Evolutionary conservation across 2,113 vertebrate genomes (phyloP), one percentile per base, ranked within the genome.

Genomic region (Sapayoa aenigma): DNA sequence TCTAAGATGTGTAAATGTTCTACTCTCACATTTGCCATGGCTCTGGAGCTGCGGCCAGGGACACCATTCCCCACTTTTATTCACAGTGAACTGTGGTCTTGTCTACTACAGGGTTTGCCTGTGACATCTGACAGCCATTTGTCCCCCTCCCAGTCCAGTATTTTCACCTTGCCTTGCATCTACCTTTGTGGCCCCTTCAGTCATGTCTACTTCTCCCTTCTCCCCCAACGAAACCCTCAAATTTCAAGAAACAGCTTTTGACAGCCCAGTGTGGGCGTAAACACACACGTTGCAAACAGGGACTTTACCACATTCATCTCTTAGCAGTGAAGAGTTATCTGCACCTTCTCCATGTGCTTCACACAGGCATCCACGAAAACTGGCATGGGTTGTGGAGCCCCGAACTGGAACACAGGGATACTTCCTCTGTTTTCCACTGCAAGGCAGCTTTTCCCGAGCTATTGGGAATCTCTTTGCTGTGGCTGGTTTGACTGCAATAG

Each of bases 301-400:
- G 41, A 9, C 11, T 39, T 79, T 9, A 10, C 9, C 65, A 11
- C 4, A 5, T 39, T 47, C 10, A 27, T 16, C 21, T 52, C 37
- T 25, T 25, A 21, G 60, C 55, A 46, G 41, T 4, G 9, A 50
- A 12, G 41, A 59, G 28, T 17, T 6, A 23, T 7, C 11, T 4
- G 31, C 27, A 8, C 9, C 20, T 20, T 19, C 63, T 35, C 14
- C 0, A 5, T 9, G 53, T 2, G 37, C 52, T 56, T 62, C 55
- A 6, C 44, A 11, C 14, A 1, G 49, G 18, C n/a, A n/a, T 7
- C 25, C 25, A 1, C 4, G 14, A 39, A 31, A 21, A 12, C 19
- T 5, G 10, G 28, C 28, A 27, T 0, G 23, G 28, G 4, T 25
- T 2, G 1, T 0, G 23, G 27, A 80, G 77, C 23, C 10, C 11